Base-by-base conservation (phyloP, 2,797 vertebrate genomes). In the Siniperca obscura region DNA sequence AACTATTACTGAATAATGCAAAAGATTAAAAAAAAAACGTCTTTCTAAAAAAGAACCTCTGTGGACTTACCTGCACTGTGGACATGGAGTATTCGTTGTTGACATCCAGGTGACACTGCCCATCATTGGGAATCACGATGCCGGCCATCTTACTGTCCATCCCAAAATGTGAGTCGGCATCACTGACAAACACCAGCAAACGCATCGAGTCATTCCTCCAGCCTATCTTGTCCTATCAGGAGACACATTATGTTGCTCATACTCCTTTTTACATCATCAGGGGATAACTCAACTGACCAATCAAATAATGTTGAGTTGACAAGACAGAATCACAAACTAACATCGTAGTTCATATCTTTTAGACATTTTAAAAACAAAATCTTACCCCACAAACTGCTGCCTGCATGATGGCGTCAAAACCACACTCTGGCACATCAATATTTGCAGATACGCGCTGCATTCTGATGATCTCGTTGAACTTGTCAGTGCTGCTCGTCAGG, bases 131-230 rank as follows among this genome's bases (percentile, higher is more conserved):
- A 86, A 98, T 95, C 84, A 99, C 98, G 0, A 99, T 99, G 73
- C 98, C 98, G 0, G 98, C 97, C 94, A 99, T 92, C 93, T 97
- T 99, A 86, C 98, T 99, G 93, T 99, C 98, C 98, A 99, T 99
- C 76, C 98, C 98, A 82, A 99, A 97, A 91, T 99, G 98, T 36
- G 98, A 99, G 95, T 99, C 98, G 0, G 95, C 97, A 5, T 99
- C 98, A 36, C 97, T 98, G 87, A 96, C 98, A 90, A 99, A 99
- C 88, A 99, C 98, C 93, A 99, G 87, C 92, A 99, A 91, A 86
- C 98, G 98, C 86, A 99, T 96, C 1, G 98, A 98, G 69, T 98
- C 96, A 4, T 99, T 99, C 87, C 98, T 95, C 98, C 98, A 99
- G 74, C 98, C 98, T 34, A 99, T 99, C 90, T 96, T 98, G 91